Base-by-base conservation (phyloP, 2,113 vertebrate species). In the Ceyx cyanopectus region DNA sequence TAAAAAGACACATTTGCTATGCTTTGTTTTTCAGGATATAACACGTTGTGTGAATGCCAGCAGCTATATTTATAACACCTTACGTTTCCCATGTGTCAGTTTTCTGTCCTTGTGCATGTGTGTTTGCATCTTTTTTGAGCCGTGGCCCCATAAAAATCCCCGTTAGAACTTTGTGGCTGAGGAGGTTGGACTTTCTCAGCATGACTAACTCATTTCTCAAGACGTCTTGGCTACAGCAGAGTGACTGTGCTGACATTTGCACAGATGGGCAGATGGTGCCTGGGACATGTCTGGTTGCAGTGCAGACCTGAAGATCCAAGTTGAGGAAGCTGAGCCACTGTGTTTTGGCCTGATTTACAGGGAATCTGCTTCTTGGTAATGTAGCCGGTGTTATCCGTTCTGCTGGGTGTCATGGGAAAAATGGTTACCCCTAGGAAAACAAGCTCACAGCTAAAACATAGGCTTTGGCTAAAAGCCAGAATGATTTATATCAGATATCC, bases 171-270 rank as follows among this genome's bases (percentile, higher is more conserved):
- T 92, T 75, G 60, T 90, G 85, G 81, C 67, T 0, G 2, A 90
- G 85, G 32, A 75, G 69, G 61, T 92, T 48, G 92, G 76, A 81
- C 88, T 94, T 91, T 79, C 81, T 94, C 80, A 85, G 57, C 69
- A 77, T 81, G 84, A 81, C 67, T 94, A 61, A 92, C 77, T 89
- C 73, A 90, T 95, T 96, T 93, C 85, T 92, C 78, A 87, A 92
- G 87, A 82, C 6, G 0, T 87, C 67, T 85, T 95, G 93, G 81
- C 83, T 94, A 26, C 62, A 77, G 45, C 32, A 86, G 75, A 79
- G 76, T 82, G 87, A 74, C 85, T 78, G 10, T 82, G 83, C 73
- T 97, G 92, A 95, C 82, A 81, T 95, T 94, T 93, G 91, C 93
- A 92, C 85, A 93, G 91, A 72, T 0, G 4, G 87, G 63, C 85